These are phyloP conservation scores for Motacilla tschutschensis DNA, from an alignment of 2,113 vertebrate genomes.

Conservation along the genomic window DNA sequence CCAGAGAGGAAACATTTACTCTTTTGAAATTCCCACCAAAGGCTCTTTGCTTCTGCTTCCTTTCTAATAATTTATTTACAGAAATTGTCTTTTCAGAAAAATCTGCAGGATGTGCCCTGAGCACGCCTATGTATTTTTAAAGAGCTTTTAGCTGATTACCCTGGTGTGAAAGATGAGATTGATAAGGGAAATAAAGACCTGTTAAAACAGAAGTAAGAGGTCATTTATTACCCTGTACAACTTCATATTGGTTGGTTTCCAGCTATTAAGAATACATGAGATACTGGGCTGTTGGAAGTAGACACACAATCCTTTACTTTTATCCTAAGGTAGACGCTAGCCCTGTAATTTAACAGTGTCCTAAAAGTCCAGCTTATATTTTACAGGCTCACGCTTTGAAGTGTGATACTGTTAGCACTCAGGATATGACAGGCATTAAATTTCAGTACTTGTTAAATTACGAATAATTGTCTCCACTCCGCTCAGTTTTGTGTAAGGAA, in stretches of 20 bases:
- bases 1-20: not conserved
- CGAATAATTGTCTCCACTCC: not conserved
- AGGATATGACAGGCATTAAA: not conserved
- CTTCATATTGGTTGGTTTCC: not conserved
- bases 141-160: conserved; percentile 32
- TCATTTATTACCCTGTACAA: conserved; percentile 16
- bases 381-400: not conserved
- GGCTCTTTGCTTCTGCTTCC: not conserved
- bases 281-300: not conserved
- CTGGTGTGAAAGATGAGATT: conserved; percentile 6
- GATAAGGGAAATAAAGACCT: conserved; percentile 15
- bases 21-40: not conserved
- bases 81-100: not conserved
- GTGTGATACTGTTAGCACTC: not conserved
- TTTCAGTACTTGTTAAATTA: conserved; percentile 50
- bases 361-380: not conserved
- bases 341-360: not conserved
- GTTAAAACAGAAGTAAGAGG: not conserved
- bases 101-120: not conserved
- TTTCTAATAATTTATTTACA: conserved; percentile 2
- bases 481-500: conserved; percentile 24
- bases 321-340: not conserved
- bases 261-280: conserved; percentile 53
- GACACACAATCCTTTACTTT: conserved; percentile 47
- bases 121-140: conserved; percentile 6